Evolutionary conservation across 2,797 vertebrate species (phyloP).

Genomic region (Falco rusticolus): DNA sequence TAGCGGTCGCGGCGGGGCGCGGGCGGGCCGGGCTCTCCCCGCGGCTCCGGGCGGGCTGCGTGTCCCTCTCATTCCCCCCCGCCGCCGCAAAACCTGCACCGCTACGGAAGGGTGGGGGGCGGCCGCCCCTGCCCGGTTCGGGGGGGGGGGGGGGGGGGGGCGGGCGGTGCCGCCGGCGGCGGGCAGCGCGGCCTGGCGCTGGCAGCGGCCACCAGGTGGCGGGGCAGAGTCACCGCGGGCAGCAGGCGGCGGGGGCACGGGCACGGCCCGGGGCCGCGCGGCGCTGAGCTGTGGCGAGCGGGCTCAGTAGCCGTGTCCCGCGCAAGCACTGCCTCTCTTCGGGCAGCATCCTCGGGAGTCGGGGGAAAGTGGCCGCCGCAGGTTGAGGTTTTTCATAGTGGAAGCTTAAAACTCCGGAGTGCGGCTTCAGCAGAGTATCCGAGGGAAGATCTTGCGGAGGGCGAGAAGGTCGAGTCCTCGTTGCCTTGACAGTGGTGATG

Average conservation of each 20-base stretch:
- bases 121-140: fast-evolving
- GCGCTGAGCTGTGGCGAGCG: fast-evolving
- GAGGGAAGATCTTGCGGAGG: not conserved
- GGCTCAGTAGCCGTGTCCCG: fast-evolving
- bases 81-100: too few relatives aligned
- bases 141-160: not conserved
- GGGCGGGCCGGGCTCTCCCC: too few relatives aligned
- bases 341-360: not conserved
- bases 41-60: not conserved
- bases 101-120: too few relatives aligned
- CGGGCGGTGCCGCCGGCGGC: not conserved
- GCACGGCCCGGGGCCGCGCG: too few relatives aligned
- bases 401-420: too few relatives aligned
- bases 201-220: not conserved
- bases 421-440: fast-evolving
- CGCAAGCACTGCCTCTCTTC: fast-evolving
- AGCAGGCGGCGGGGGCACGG: too few relatives aligned
- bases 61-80: too few relatives aligned
- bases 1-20: not conserved
- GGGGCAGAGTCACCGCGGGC: not conserved
- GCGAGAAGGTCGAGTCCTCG: not conserved
- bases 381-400: too few relatives aligned
- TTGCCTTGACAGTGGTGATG: not conserved
- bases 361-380: fast-evolving
- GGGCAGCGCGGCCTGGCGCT: not conserved